A percentile compares a stretch with the other conserved stretches of the same genome.
phyloP scores from a whole-genome alignment of 2,797 vertebrate species.

The Galagoides demidoff region DNA sequence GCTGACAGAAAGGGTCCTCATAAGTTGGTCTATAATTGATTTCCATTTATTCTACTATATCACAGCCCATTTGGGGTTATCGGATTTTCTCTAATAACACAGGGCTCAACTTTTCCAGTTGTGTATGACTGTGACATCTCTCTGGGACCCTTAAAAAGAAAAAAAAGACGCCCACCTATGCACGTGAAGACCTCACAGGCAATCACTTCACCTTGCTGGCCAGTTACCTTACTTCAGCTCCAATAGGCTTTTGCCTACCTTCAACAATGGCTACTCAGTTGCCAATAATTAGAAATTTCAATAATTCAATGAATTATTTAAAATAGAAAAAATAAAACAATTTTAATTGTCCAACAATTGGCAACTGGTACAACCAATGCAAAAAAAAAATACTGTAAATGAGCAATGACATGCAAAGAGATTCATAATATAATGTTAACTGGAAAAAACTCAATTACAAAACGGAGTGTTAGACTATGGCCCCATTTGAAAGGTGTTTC shows the following conservation, averaged over 20 bases:
- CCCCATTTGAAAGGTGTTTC: not conserved
- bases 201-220: not conserved
- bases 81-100: not conserved
- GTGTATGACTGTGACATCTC: not conserved
- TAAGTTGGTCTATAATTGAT: not conserved
- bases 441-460: not conserved
- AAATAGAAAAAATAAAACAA: slow-evolving; percentile 46
- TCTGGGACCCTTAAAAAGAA: not conserved
- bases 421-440: slow-evolving; percentile 16
- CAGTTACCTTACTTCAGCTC: not conserved
- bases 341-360: not conserved
- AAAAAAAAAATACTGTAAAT: slow-evolving; percentile 28
- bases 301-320: slow-evolving; percentile 53
- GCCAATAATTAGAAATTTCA: not conserved
- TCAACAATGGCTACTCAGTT: slow-evolving; percentile 42
- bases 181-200: not conserved
- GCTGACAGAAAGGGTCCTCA: not conserved
- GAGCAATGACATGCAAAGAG: not conserved
- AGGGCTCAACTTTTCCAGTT: not conserved
- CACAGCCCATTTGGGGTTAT: not conserved
- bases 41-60: not conserved
- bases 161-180: not conserved
- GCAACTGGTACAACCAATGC: not conserved
- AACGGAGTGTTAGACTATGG: not conserved
- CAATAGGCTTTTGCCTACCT: not conserved